Conservation (phyloP, 2,888 invertebrate species). For the Phasia obesa region DNA sequence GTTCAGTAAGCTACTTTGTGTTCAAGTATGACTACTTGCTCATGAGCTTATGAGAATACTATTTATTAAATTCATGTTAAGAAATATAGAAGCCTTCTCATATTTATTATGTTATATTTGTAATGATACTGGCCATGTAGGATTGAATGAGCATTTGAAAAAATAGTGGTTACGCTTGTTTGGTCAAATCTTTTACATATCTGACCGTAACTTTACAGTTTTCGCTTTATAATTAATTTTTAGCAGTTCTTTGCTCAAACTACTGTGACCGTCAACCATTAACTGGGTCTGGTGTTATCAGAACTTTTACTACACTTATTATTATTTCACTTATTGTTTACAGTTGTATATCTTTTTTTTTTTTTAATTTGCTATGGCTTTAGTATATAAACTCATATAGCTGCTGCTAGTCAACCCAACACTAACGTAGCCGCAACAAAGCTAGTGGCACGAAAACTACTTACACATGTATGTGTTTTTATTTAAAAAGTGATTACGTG, state of each 20-base stretch:
- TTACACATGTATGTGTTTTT: slow-evolving; percentile 6
- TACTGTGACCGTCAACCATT: slow-evolving; percentile 38
- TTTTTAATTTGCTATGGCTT: slow-evolving; percentile 7
- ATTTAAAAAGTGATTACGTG: slow-evolving; percentile 60
- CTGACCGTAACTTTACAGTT: not conserved
- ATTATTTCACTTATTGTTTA: slow-evolving; percentile 48
- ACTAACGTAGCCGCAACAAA: slow-evolving; percentile 13
- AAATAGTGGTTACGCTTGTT: too few relatives aligned
- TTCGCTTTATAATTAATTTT: slow-evolving; percentile 1
- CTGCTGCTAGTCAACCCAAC: slow-evolving; percentile 22
- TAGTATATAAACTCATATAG: not conserved
- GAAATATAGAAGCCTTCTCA: too few relatives aligned
- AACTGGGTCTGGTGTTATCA: slow-evolving; percentile 61
- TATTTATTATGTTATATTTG: too few relatives aligned
- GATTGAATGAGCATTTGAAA: too few relatives aligned
- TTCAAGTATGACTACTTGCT: too few relatives aligned
- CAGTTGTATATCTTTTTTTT: slow-evolving; percentile 34
- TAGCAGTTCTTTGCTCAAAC: slow-evolving; percentile 45
- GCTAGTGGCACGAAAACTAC: slow-evolving; percentile 2
- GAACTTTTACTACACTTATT: slow-evolving; percentile 58
- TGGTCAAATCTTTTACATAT: not conserved
- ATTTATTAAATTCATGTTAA: too few relatives aligned
- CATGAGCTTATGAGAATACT: too few relatives aligned
- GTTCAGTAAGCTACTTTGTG: too few relatives aligned
- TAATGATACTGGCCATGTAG: too few relatives aligned